Evolutionary conservation across 2,888 invertebrate genomes (phyloP).

Genomic region (Torymus texanus): DNA sequence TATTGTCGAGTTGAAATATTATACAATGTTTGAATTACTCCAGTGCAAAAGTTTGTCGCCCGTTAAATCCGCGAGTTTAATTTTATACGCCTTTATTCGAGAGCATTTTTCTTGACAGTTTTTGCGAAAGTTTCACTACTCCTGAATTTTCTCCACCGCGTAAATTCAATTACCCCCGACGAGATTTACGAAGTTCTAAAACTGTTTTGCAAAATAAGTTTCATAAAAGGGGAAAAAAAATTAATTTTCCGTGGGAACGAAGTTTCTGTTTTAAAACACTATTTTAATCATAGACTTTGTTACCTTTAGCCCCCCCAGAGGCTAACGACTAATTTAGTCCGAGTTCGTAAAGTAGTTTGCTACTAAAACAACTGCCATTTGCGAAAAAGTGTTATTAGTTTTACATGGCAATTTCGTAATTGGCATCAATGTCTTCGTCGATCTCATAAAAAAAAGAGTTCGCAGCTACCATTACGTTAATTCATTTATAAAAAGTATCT

Average conservation of each 20-base stretch:
- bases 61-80: too few relatives aligned
- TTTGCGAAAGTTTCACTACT: too few relatives aligned
- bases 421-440: background rate
- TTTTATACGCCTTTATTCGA: too few relatives aligned
- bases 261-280: background rate
- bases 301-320: background rate
- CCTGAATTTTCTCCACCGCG: too few relatives aligned
- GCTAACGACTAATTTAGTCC: background rate
- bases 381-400: conserved; percentile 24
- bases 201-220: conserved; percentile 3
- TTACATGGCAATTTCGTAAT: conserved; percentile 5
- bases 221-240: background rate
- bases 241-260: background rate
- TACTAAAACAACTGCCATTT: conserved; percentile 12
- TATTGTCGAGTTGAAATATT: too few relatives aligned
- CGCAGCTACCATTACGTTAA: too few relatives aligned
- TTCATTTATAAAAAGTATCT: too few relatives aligned
- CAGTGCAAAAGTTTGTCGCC: too few relatives aligned
- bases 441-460: background rate
- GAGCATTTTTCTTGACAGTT: too few relatives aligned
- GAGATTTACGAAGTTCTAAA: background rate
- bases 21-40: too few relatives aligned
- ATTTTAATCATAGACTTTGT: conserved; percentile 12
- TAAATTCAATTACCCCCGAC: too few relatives aligned
- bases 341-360: background rate